Conservation (phyloP, 2,797 vertebrate genomes). For the Leucoraja ocellata region DNA sequence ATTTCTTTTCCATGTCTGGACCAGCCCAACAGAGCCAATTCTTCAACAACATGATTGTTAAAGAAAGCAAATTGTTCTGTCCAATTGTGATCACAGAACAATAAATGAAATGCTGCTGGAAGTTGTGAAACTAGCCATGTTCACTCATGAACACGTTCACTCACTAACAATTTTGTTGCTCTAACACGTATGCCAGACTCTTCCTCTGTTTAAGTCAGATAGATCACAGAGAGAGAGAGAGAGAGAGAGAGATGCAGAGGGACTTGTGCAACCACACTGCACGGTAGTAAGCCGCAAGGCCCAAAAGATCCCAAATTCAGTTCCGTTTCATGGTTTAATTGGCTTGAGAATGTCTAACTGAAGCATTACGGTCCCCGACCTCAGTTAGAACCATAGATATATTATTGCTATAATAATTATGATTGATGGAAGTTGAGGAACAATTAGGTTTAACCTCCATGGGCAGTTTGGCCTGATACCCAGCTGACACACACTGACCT, state of each 20-base stretch:
- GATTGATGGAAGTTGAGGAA: background rate
- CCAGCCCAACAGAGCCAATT: background rate
- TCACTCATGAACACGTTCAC: background rate
- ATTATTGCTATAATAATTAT: background rate
- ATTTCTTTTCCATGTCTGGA: background rate
- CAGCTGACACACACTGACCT: background rate
- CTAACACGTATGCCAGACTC: background rate
- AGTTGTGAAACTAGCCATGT: background rate
- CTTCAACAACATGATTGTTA: background rate
- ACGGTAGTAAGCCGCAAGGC: background rate
- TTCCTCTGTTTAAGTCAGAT: background rate
- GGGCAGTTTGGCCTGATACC: background rate
- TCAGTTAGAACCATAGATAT: background rate
- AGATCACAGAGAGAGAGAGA: too few species aligned
- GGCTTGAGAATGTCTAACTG: background rate
- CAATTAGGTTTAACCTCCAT: background rate
- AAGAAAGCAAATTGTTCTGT: background rate
- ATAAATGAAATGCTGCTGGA: background rate
- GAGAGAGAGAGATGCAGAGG: too few species aligned
- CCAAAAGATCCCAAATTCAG: background rate
- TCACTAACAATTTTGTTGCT: background rate
- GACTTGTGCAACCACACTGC: background rate
- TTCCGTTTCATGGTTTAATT: background rate
- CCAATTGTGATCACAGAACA: background rate
- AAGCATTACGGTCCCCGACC: background rate